Percentiles rank a stretch among this genome's conserved stretches.
Conservation (phyloP, 64 coral and sea anemone genomes). For the Exaiptasia diaphana region DNA sequence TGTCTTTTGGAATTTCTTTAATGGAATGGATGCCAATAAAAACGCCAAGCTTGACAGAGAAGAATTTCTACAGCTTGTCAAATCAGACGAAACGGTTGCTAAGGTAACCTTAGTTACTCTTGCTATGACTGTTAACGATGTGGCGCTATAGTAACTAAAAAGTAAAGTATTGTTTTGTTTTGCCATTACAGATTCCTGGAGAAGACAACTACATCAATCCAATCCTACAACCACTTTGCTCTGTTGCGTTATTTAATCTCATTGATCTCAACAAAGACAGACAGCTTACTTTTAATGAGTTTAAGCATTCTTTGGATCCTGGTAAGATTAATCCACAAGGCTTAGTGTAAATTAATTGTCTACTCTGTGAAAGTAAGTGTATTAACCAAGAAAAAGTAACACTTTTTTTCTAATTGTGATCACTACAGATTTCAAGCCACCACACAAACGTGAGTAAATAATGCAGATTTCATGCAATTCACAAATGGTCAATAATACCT, state of each 20-base stretch:
- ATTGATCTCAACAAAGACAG: slow-evolving; percentile 41
- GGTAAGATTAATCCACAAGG: neutral
- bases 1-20: slow-evolving; percentile 27
- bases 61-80: slow-evolving; percentile 36
- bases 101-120: neutral
- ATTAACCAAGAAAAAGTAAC: neutral
- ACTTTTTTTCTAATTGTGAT: neutral
- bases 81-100: slow-evolving; percentile 15
- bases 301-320: slow-evolving; percentile 45
- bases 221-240: slow-evolving; percentile 44
- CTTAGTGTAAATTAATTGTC: neutral
- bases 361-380: neutral
- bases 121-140: neutral
- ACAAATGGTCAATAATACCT: too few relatives aligned
- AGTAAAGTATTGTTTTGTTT: neutral
- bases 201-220: slow-evolving; percentile 37
- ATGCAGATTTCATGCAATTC: too few relatives aligned
- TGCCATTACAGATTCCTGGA: neutral
- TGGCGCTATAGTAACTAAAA: neutral
- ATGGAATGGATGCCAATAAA: slow-evolving; percentile 28
- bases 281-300: slow-evolving; percentile 46
- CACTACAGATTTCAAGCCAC: slow-evolving; percentile 62
- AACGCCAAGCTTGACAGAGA: slow-evolving; percentile 25
- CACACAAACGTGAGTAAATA: slow-evolving; percentile 67
- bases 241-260: slow-evolving; percentile 44